Base-by-base conservation (phyloP, 2,113 vertebrate species). In the Oenanthe oenanthe region DNA sequence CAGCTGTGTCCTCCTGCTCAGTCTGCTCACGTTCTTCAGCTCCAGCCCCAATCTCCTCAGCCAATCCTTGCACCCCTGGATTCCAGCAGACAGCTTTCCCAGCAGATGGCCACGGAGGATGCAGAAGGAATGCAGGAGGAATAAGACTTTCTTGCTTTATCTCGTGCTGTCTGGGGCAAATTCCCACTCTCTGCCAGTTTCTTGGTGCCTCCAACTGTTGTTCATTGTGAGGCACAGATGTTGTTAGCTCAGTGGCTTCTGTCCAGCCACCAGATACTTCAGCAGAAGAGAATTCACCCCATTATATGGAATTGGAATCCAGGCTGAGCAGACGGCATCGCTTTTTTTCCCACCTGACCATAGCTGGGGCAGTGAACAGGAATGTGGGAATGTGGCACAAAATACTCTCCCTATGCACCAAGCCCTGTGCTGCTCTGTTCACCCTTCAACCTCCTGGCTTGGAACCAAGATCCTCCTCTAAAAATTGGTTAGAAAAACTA, bases 261-360 rank as follows among this genome's bases (percentile, higher is more conserved):
- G 36, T 75, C 70, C 68, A 50, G 13, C 58, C 17, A 38, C 47
- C 60, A 79, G 67, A 50, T 62, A 56, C 56, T 87, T 77, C 45
- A 85, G 47, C 67, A 73, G 61, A 67, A 28, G 48, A 87, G 57
- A 85, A 34, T 50, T 72, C 7, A 8, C 45, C 34, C 43, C 14
- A 8, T 61, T 65, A 16, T 5, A 20, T 51, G 54, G 54, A 88
- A 67, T 19, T 51, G 38, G 31, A 81, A 11, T 84, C 81, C 60
- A 34, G n/a, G 26, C 51, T 74, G 63, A 74, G 40, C 65, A 53
- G 32, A 21, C 1, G 2, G 24, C 72, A 38, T 74, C 0, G 0
- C 2, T 1, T 31, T 80, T 92, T 77, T 81, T 25, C 36, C 72
- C 48, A 72, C 57, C 57, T 91, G 61, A 40, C 53, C 0, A 0